phyloP scores from a whole-genome alignment of 2,113 vertebrate genomes.

The Aspidoscelis tigris region DNA sequence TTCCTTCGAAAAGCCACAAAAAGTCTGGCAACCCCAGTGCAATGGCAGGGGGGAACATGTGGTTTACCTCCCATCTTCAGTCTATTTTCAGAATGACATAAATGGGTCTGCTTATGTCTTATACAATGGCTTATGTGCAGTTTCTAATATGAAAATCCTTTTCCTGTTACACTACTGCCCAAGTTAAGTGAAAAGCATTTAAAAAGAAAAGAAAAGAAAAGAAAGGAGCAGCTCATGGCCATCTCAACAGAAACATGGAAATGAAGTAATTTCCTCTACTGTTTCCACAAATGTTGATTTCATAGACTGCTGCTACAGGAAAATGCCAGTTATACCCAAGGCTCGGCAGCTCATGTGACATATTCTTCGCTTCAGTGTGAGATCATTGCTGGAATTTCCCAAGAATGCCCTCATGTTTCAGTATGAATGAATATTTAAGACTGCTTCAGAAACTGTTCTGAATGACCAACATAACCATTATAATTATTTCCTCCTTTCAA shows the following conservation, averaged over 20 bases:
- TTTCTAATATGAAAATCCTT: background rate
- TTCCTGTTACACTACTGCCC: background rate
- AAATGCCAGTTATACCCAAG: background rate
- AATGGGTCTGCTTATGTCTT: background rate
- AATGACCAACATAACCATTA: background rate
- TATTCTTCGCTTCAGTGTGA: background rate
- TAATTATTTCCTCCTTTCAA: background rate
- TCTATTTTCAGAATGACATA: background rate
- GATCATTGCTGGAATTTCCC: constrained; percentile 5
- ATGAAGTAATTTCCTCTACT: background rate
- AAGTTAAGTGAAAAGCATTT: too few relatives aligned
- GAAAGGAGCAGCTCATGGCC: background rate
- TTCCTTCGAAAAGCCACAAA: too few relatives aligned
- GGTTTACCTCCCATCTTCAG: background rate
- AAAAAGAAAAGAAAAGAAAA: too few relatives aligned
- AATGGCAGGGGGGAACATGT: too few relatives aligned
- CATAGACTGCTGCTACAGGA: background rate
- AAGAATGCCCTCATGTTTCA: background rate
- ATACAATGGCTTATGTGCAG: background rate
- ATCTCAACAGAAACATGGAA: background rate
- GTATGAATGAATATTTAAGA: background rate
- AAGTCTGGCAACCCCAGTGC: too few relatives aligned
- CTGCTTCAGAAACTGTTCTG: background rate
- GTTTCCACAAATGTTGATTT: background rate
- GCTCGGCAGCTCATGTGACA: constrained; percentile 9